Evolutionary conservation across 2,797 vertebrate genomes (phyloP), one percentile per base, ranked within the genome.

Genomic region (Semaprochilodus insignis): DNA sequence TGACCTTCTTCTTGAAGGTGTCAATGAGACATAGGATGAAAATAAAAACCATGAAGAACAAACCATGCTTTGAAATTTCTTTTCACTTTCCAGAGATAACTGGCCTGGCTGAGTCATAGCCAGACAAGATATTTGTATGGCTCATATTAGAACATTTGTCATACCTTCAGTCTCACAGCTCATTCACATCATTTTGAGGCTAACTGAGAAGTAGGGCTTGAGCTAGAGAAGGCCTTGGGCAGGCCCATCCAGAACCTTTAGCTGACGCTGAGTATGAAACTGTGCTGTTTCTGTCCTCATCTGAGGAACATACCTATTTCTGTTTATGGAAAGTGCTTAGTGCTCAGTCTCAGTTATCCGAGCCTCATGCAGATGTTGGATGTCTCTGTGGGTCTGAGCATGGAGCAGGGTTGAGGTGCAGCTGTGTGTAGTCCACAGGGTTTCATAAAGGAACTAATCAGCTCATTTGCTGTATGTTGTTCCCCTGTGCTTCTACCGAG

Each of bases 321-420:
- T 80, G 82, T 80, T 80, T 63, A 55, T 23, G 36, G 71, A 52
- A 57, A 48, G 21, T 27, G 8, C n/a, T 67, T 66, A 11, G 55
- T 36, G 40, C 34, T 74, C 34, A 14, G 23, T 51, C 44, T 79
- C n/a, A n/a, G 57, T 81, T 65, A 23, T 65, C 73, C 40, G 59
- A 15, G 54, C 44, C 77, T 54, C 63, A 40, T 69, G 44, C 54
- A 82, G 55, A 85, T 80, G 67, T 44, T 60, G 71, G 59, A 62
- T 90, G 87, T 88, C 81, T 71, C 88, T 78, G 83, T 87, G 89
- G 60, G 70, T 87, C 90, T 86, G 83, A 88, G 80, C 70, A 85
- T 92, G 89, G 90, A 90, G 90, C 80, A 88, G 85, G 93, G 90
- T 90, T 85, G 90, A 92, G 85, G 87, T 89, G 89, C 92, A 93